Evolutionary conservation across 2,113 vertebrate species (phyloP).

Genomic region (Pomatostomus ruficeps): DNA sequence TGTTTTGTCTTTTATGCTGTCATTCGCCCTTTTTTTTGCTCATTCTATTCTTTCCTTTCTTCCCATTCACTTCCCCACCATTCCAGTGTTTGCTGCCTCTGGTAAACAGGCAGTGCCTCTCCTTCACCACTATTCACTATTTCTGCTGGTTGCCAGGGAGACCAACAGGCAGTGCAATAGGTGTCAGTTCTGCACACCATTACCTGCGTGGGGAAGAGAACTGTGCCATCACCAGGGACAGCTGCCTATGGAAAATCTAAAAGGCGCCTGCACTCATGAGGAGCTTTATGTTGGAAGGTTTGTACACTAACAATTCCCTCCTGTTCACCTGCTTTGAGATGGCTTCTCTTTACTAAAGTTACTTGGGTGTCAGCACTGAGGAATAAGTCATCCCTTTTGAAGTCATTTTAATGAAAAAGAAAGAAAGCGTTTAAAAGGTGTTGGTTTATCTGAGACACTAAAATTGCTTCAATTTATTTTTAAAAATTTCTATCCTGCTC

Average conservation of each 20-base stretch:
- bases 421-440: background rate
- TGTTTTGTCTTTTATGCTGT: background rate
- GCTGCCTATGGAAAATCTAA: background rate
- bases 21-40: background rate
- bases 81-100: background rate
- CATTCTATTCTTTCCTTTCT: background rate
- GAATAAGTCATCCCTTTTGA: background rate
- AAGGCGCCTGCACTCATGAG: background rate
- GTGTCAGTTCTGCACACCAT: conserved; percentile 14
- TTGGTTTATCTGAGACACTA: background rate
- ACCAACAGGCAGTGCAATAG: conserved; percentile 33
- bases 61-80: background rate
- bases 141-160: conserved; percentile 40
- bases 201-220: background rate
- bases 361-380: background rate
- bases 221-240: background rate
- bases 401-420: background rate
- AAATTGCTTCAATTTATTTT: background rate
- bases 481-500: background rate
- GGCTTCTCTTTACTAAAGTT: background rate
- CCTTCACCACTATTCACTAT: background rate
- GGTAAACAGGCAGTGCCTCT: background rate
- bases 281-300: background rate
- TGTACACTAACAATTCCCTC: background rate
- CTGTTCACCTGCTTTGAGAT: background rate